Base-by-base conservation (phyloP, 2,888 invertebrate species). In the Ariolimax columbianus region DNA sequence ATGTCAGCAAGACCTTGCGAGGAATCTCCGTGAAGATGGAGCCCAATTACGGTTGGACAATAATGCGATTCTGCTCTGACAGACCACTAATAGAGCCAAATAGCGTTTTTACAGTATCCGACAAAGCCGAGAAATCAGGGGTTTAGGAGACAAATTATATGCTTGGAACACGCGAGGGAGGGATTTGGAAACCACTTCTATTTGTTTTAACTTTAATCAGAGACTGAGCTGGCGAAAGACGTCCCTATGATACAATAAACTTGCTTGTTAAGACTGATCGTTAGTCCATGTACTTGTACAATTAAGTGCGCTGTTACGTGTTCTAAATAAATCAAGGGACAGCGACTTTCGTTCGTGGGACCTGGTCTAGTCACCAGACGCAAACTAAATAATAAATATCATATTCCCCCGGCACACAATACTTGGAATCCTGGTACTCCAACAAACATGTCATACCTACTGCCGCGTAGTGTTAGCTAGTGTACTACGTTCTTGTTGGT, bases 41-140 rank as follows among this genome's bases (percentile, higher is more conserved):
- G 4, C 0, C 51, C 75, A 75, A 75, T 75, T 75, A 75, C 11
- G 75, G 36, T 33, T 33, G 47, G 75, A 75, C 73, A 73, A 51
- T 51, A 75, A 75, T 51, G 75, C 36, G 47, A 75, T 75, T 75
- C 75, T 9, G 43, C 51, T 47, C 75, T 75, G 75, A 75, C 75
- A 75, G 75, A 51, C 47, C 75, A 47, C 51, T 51, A 75, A 75
- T 75, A 75, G 75, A 47, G 75, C 30, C 75, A 75, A 75, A 75
- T 75, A 75, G 75, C 75, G 23, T 75, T 75, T 75, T 75, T 75
- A 75, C 36, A 33, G 51, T 51, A 33, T 51, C 51, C 33, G 17
- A 2, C 43, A 47, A 51, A 33, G 75, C 75, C 23, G 51, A 19
- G 33, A 30, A 47, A 33, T 75, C 47, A 33, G 51, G 75, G 75